Conservation (phyloP, 2,797 vertebrate species). For the Darevskia nairensis region DNA sequence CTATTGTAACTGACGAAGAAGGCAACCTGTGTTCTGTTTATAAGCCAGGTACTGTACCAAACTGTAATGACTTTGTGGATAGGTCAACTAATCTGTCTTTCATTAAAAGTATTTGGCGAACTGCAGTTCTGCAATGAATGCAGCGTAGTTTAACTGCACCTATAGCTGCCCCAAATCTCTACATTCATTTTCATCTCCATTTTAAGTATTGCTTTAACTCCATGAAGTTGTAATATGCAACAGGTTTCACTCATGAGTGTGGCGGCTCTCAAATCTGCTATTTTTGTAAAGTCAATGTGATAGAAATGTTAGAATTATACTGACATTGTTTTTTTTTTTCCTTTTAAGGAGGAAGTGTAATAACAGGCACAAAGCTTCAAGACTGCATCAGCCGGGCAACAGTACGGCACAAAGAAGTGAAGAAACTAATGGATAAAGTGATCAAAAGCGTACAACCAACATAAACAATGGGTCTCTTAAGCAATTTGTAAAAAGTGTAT, state of each 20-base stretch:
- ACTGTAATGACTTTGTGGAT: background rate
- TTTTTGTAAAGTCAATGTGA: background rate
- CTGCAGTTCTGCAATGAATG: background rate
- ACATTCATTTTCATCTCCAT: background rate
- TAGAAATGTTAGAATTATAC: background rate
- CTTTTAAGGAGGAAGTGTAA: conserved; percentile 83
- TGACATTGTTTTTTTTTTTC: conserved; percentile 15
- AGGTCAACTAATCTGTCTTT: too few species aligned
- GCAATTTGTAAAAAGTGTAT: conserved; percentile 93
- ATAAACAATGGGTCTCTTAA: conserved; percentile 69
- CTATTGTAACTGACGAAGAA: conserved; percentile 90
- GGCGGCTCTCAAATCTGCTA: background rate
- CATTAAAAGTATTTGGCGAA: background rate
- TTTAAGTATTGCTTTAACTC: background rate
- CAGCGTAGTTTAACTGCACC: background rate
- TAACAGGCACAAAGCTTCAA: conserved; percentile 93
- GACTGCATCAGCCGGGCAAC: conserved; percentile 90
- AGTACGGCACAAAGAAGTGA: conserved; percentile 89
- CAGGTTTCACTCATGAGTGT: too few species aligned
- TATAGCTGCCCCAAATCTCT: background rate
- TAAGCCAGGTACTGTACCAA: conserved; percentile 88
- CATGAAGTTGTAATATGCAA: background rate
- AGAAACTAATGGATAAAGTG: conserved; percentile 89
- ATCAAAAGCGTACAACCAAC: conserved; percentile 81
- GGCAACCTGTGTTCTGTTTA: conserved; percentile 88